Percentiles rank a stretch among this genome's conserved stretches.
phyloP scores from a whole-genome alignment of 2,888 invertebrate genomes.

The Carcina quercana region DNA sequence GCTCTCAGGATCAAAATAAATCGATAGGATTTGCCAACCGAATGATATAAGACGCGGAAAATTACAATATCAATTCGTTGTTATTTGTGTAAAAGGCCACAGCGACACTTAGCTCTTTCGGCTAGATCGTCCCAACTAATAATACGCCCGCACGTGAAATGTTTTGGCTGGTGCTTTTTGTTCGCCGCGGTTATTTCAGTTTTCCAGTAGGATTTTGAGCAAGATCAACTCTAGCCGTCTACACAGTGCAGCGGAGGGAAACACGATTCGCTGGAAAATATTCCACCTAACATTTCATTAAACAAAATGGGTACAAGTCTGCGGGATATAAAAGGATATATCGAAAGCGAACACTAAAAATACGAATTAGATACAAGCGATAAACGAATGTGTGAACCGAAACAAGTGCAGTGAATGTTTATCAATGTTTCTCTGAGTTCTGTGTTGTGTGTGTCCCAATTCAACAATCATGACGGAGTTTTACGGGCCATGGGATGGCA shows the following conservation, averaged over 20 bases:
- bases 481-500: slow-evolving; percentile 58
- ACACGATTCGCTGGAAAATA: slow-evolving; percentile 10
- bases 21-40: slow-evolving; percentile 22
- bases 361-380: no score
- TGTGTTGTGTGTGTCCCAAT: slow-evolving; percentile 45
- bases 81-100: slow-evolving; percentile 52
- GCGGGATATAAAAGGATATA: slow-evolving; percentile 28
- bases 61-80: slow-evolving; percentile 38
- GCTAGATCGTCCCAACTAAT: slow-evolving; percentile 73
- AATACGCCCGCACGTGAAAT: slow-evolving; percentile 72
- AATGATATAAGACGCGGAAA: slow-evolving; percentile 34
- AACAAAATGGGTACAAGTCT: slow-evolving; percentile 31
- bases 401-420: slow-evolving; percentile 56
- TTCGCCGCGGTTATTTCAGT: slow-evolving; percentile 73
- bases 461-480: slow-evolving; percentile 61
- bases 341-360: slow-evolving; percentile 26
- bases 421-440: slow-evolving; percentile 37
- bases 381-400: slow-evolving; percentile 27
- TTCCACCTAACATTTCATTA: slow-evolving; percentile 4
- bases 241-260: slow-evolving; percentile 41
- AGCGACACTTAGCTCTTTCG: slow-evolving; percentile 68
- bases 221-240: slow-evolving; percentile 66
- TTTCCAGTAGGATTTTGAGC: slow-evolving; percentile 73
- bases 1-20: slow-evolving; percentile 23
- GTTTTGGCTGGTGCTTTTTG: slow-evolving; percentile 75